Evolutionary conservation across 2,888 invertebrate species (phyloP), one percentile per base, ranked within the genome.

Genomic region (Harpalus rubripes): DNA sequence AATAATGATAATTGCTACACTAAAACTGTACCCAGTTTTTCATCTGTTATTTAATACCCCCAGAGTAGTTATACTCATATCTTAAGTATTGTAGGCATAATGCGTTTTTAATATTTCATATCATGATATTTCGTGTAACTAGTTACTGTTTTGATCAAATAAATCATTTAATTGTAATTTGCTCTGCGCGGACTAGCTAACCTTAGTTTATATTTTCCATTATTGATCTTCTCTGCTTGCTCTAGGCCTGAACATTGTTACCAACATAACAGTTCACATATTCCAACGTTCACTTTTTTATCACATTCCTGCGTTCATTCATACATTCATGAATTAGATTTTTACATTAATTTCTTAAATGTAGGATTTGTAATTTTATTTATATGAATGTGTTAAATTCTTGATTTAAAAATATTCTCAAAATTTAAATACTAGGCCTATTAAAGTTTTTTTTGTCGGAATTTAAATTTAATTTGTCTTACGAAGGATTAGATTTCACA

Each of bases 1-100:
- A 82, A 82, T 82, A 82, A 82, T 82, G 72, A 82, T 82, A 82
- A 82, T 82, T 82, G 72, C 72, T 82, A 58, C 26, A 72, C 68
- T 72, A 72, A 82, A 72, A 72, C 58, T 56, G 72, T 84, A 78
- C 74, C 26, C 74, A 59, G 32, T 58, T 58, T 41, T 79, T 61
- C 41, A 80, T 61, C 44, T 80, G 41, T 59, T 80, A 80, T 61
- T 61, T 80, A 58, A 80, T 61, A 56, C 78, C 59, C 22, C 22
- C 15, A 58, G 56, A 78, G 32, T 78, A 32, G 52, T 16, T 1
- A 22, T 52, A 52, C 44, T 52, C 16, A 41, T 39, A 61, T 61
- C 61, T 58, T 76, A 76, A 52, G 76, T 56, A 76, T 76, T 68
- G 39, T 32, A 32, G 18, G n/a, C 56, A 41, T 80, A 80, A 80